Evolutionary conservation across 2,888 invertebrate species (phyloP), one percentile per base, ranked within the genome.

Genomic region (Acleris laterana): DNA sequence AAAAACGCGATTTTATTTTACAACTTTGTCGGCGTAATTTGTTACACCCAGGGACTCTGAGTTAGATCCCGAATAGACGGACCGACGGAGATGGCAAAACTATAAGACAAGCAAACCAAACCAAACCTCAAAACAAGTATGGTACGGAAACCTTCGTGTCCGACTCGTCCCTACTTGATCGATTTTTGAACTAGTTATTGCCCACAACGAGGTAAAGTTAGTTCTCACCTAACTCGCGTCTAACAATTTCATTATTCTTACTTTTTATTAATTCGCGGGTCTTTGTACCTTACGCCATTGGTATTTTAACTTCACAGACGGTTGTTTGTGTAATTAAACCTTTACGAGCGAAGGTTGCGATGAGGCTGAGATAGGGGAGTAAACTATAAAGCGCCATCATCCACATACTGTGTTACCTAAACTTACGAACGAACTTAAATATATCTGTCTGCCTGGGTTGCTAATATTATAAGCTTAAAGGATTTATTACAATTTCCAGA

Each of bases 341-440:
- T 60, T 59, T 51, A 56, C 25, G 49, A 11, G 42, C 62, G 11
- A 49, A 5, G 63, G 44, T 51, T 57, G 51, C 28, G 51, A 44
- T 51, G 22, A 5, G 50, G 56, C 20, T 20, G 25, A 5, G 25
- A 20, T 25, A n/a, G n/a, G n/a, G n/a, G 50, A 63, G 32, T 56
- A 63, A 63, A 63, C 50, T 57, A 57, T 46, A 57, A 63, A 57
- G 63, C 50, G 57, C 56, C 50, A 51, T 56, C 49, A 55, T 49
- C 55, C 51, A 44, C 57, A 46, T 25, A 46, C 57, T 28, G 38
- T 63, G 51, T 57, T 32, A 57, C 50, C 20, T 56, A 16, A 42
- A 63, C 51, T 57, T 44, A 46, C 57, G 51, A 63, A 57, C 56
- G 9, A 56, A 38, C 4, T 38, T 13, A 38, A 38, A 38, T 13